phyloP scores from a whole-genome alignment of 2,797 vertebrate species.

The Pseudochirops corinnae region DNA sequence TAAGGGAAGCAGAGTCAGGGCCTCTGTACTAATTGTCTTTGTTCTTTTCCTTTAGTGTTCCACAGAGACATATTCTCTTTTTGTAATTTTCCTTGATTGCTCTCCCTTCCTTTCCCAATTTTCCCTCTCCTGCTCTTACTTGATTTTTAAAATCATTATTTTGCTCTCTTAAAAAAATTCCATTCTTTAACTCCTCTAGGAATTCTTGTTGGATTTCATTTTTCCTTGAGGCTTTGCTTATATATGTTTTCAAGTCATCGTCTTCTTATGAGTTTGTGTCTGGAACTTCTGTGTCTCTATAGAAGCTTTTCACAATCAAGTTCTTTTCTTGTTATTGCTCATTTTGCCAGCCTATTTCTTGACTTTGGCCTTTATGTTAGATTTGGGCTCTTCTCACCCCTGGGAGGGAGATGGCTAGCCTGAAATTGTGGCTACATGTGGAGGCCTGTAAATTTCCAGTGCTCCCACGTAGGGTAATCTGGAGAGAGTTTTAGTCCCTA shows the following conservation, averaged over 20 bases:
- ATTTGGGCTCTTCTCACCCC: not conserved
- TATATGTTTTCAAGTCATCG: not conserved
- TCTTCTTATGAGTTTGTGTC: not conserved
- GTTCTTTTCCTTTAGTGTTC: not conserved
- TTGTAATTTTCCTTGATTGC: not conserved
- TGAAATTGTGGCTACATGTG: not conserved
- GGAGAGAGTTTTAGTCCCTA: not conserved
- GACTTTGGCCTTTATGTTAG: not conserved
- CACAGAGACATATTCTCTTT: not conserved
- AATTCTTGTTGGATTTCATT: not conserved
- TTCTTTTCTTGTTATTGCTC: not conserved
- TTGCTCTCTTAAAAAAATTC: not conserved
- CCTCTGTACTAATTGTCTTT: constrained; percentile 22
- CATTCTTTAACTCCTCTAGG: not conserved
- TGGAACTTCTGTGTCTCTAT: not conserved
- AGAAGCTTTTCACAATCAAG: not conserved
- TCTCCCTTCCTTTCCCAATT: not conserved
- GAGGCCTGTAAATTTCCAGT: not conserved
- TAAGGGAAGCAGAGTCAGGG: constrained; percentile 2
- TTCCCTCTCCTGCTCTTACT: not conserved
- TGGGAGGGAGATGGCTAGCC: not conserved
- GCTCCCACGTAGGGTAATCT: not conserved
- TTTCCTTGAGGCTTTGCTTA: not conserved
- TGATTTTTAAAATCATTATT: not conserved
- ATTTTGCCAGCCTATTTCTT: not conserved